Evolutionary conservation across 1,140 invertebrate genomes (phyloP), one percentile per base, ranked within the genome.

Genomic region (Drosophila triauraria): DNA sequence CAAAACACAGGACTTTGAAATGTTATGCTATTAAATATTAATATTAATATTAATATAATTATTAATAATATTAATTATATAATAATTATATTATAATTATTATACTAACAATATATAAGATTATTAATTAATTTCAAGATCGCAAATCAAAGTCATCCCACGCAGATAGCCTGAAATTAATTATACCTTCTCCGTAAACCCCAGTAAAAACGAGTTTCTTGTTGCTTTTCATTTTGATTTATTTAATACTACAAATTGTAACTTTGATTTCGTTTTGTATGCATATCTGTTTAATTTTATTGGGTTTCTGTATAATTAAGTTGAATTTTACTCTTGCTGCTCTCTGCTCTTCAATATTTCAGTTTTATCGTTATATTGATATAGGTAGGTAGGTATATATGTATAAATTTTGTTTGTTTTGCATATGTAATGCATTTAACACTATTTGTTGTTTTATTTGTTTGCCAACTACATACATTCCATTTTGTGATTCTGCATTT

Each of bases 241-340:
- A 72, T 72, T 72, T 72, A 72, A 72, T 71, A 72, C 69, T 72
- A 72, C 70, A 72, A 72, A 50, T 72, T 72, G 46, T 72, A 72
- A 72, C 67, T 72, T 72, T 72, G 69, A 72, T 72, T 72, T 72
- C 67, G 54, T 42, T 72, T 72, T 71, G 67, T 59, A 58, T 71
- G 69, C 58, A 58, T 71, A 47, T 72, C 69, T 17, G 46, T 72
- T 72, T 57, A 48, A 71, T 48, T 42, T 40, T 47, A 30, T 71
- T 58, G 44, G 48, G 42, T 58, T 58, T 58, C 38, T 57, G 63
- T 54, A 57, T 40, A 32, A 32, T 70, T 48, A 35, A 48, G 20
- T 50, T 50, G 65, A 50, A 71, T 50, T 27, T 58, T 58, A 23
- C 12, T 23, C 48, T 20, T 43, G 27, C 47, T 47, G 35, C 20